These are phyloP conservation scores for Euphonia xanthogaster DNA, from an alignment of 2,797 vertebrate species.

Conservation along the genomic window DNA sequence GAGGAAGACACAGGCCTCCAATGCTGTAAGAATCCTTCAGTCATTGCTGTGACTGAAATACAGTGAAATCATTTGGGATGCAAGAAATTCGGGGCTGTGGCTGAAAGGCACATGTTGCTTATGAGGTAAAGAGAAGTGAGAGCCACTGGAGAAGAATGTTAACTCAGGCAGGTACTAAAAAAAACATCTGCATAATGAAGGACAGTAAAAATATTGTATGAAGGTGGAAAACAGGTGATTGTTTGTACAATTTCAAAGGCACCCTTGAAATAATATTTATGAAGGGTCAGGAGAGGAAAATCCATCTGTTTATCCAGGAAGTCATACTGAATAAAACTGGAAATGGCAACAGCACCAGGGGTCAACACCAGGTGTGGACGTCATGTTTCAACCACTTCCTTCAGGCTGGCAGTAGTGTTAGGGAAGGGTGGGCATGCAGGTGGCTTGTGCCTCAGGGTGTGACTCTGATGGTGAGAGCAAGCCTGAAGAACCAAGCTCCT, in stretches of 20 bases:
- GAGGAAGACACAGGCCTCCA: neutral
- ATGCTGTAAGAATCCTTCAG: neutral
- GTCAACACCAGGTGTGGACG: neutral
- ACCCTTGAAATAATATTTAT: conserved; percentile 35
- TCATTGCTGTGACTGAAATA: neutral
- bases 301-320: conserved; percentile 40
- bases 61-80: neutral
- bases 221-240: conserved; percentile 11
- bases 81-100: neutral
- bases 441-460: accelerated
- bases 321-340: conserved; percentile 3
- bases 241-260: neutral
- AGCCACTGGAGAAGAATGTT: neutral
- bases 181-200: neutral
- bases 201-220: neutral
- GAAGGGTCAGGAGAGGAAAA: neutral
- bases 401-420: neutral
- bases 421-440: neutral
- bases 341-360: neutral
- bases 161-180: neutral
- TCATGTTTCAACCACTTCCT: neutral
- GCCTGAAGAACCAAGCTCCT: neutral
- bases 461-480: accelerated
- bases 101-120: conserved; percentile 11
- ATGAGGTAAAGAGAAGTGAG: neutral